Conservation (phyloP, 1,140 invertebrate species). For the Solen grandis region DNA sequence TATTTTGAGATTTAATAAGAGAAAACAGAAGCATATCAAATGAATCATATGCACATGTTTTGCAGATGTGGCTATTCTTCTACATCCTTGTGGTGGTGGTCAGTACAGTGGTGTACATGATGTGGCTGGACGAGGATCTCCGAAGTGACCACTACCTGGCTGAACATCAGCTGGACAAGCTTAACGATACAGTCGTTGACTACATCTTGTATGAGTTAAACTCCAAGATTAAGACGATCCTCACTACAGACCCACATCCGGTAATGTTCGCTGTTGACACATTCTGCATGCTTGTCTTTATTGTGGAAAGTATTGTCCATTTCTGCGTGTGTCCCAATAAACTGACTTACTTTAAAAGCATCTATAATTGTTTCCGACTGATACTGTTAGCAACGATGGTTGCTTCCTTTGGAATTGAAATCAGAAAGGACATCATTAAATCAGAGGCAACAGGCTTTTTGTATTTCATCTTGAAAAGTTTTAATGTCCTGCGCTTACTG, state of each 20-base stretch:
- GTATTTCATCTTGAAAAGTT: not conserved
- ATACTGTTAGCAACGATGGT: not conserved
- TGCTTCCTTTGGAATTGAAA: not conserved
- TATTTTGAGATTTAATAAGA: too few species aligned
- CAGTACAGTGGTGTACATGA: not conserved
- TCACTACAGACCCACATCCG: not conserved
- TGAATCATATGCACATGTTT: too few species aligned
- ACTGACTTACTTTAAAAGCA: not conserved
- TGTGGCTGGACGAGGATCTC: not conserved
- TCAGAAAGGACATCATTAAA: not conserved
- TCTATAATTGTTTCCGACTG: not conserved
- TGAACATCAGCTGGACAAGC: too few species aligned
- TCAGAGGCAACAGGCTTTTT: not conserved
- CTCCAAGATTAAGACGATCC: not conserved
- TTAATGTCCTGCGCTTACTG: not conserved
- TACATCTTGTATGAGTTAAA: not conserved
- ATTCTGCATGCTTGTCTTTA: conserved; percentile 5
- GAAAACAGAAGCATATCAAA: too few species aligned
- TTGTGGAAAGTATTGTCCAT: not conserved
- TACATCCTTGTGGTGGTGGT: conserved; percentile 1
- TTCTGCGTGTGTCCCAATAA: conserved; percentile 10
- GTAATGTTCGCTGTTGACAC: not conserved
- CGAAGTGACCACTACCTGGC: not conserved
- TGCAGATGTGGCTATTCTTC: conserved; percentile 6
- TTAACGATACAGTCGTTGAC: not conserved